Evolutionary conservation across 2,113 vertebrate genomes (phyloP), one percentile per base, ranked within the genome.

Genomic region (Alligator mississippiensis): DNA sequence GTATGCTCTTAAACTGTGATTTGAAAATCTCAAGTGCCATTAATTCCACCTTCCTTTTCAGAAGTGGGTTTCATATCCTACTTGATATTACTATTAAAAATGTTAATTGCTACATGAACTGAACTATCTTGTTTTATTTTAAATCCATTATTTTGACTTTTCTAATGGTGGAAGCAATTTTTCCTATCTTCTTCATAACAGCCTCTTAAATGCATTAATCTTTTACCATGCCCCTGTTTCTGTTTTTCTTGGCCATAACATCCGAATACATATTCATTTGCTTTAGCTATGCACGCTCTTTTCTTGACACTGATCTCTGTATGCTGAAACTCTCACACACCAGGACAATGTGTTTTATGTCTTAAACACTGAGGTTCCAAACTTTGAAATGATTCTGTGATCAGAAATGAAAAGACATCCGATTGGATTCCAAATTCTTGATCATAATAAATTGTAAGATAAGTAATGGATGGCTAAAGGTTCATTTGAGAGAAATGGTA

Each of bases 231-330:
- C 68, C 21, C 5, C 5, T 38, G 21, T 21, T 70, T 34, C 30
- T 72, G 30, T 72, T 21, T 19, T 76, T 74, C 88, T 17, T 22
- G 18, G 27, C 57, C 60, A 15, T 34, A 22, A 47, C 30, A 11
- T 72, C 18, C 18, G 5, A 38, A 72, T 79, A 78, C 58, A 58
- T 14, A 63, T 15, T 19, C 3, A 28, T 12, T 58, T 77, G 21
- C 27, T 80, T 60, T 3, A 77, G 28, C 55, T 68, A 10, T 58
- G 58, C 61, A 60, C 13, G 18, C 6, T 72, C 5, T 11, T 34
- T 54, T 54, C 34, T 72, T n/a, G 4, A 54, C 75, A 8, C 2
- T 0, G 0, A 34, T 14, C 9, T 66, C 47, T 68, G 28, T 5
- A 27, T 9, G 10, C 6, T 54, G 24, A 11, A 34, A 12, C 76